Evolutionary conservation across 2,888 invertebrate genomes (phyloP).

Genomic region (Auanema sp.): DNA sequence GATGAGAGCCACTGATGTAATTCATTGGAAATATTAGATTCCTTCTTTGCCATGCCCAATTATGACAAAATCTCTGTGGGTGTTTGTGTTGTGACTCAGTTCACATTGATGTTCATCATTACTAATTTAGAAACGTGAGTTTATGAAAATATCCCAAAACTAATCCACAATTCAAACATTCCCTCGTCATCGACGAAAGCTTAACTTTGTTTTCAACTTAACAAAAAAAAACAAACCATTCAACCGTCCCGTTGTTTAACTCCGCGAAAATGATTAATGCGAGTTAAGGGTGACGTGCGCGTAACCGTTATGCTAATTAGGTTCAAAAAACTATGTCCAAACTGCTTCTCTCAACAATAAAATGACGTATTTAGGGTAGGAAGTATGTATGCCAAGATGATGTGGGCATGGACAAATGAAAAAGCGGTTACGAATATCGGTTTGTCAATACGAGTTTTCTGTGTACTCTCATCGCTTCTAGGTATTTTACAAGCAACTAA

Average conservation of each 20-base stretch:
- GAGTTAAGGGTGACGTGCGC: background rate
- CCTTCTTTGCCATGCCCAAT: constrained; percentile 42
- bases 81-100: constrained; percentile 42
- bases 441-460: background rate
- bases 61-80: constrained; percentile 34
- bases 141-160: background rate
- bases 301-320: constrained; percentile 1
- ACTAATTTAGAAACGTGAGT: constrained; percentile 45
- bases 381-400: constrained; percentile 38
- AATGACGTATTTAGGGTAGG: constrained; percentile 31
- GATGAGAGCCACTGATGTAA: background rate
- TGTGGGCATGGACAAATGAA: constrained; percentile 43
- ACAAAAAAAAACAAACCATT: background rate
- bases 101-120: constrained; percentile 46
- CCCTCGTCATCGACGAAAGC: background rate
- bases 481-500: constrained; percentile 39
- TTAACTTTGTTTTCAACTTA: background rate
- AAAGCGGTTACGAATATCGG: constrained; percentile 36
- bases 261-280: too few relatives aligned
- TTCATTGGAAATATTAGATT: constrained; percentile 21
- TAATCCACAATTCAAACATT: constrained; percentile 1
- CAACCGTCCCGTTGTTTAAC: too few relatives aligned
- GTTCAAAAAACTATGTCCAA: background rate
- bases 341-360: background rate
- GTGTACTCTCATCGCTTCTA: background rate